Conservation (phyloP, 2,113 vertebrate species). For the Muntiacus muntjak region DNA sequence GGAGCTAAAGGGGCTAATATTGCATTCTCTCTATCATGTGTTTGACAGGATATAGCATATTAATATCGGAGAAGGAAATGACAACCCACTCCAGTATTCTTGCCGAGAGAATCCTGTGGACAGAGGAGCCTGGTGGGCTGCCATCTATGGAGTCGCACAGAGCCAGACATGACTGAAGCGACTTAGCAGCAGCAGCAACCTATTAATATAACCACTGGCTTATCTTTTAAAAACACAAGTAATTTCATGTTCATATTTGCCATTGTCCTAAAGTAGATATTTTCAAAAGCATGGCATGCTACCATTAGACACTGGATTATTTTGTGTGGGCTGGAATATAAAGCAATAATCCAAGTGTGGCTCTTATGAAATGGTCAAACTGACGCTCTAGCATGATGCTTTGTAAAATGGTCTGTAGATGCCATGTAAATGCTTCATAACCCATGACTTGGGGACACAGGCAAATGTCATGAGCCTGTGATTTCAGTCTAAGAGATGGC, state of each 20-base stretch:
- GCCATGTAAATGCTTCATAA: neutral
- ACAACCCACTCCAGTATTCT: neutral
- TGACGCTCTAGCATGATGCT: neutral
- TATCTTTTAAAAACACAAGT: neutral
- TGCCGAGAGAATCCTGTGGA: neutral
- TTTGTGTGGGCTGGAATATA: neutral
- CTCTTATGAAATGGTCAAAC: neutral
- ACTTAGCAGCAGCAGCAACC: neutral
- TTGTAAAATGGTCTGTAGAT: slow-evolving; percentile 8
- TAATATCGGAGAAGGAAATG: neutral
- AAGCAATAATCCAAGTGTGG: neutral
- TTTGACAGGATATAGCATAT: neutral
- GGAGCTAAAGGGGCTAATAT: neutral
- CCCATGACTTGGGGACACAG: neutral
- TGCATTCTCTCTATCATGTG: neutral
- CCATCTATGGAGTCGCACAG: neutral
- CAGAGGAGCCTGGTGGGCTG: neutral
- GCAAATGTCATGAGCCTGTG: neutral
- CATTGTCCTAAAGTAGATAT: neutral
- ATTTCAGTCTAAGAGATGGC: neutral
- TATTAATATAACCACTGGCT: neutral
- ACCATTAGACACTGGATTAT: neutral
- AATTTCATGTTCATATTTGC: neutral
- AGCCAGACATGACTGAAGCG: neutral
- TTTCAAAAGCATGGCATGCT: neutral